These are phyloP conservation scores for Naja naja DNA, from an alignment of 2,113 vertebrate genomes.

Conservation along the genomic window DNA sequence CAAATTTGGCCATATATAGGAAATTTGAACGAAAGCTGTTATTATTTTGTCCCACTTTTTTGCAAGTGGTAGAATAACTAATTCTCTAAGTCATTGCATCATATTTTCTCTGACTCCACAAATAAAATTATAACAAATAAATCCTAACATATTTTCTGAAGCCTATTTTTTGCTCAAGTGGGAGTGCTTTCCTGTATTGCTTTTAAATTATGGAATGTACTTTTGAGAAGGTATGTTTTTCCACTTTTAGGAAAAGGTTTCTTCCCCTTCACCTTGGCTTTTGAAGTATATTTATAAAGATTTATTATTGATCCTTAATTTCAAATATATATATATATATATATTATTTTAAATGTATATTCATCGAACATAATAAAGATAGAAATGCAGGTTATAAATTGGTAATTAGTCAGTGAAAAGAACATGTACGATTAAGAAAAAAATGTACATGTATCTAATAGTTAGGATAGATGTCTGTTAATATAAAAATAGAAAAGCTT, in stretches of 20 bases:
- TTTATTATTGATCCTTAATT: background rate
- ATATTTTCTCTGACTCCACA: background rate
- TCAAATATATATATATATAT: background rate
- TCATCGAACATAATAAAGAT: background rate
- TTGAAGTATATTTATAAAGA: background rate
- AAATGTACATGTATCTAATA: background rate
- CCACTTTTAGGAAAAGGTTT: background rate
- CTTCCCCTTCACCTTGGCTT: background rate
- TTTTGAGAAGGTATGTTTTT: background rate
- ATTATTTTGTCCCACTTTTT: too few relatives aligned
- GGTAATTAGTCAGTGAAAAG: background rate
- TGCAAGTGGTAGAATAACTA: background rate
- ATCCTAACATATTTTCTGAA: background rate
- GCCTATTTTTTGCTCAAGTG: background rate
- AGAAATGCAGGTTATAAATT: background rate
- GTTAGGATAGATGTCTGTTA: background rate
- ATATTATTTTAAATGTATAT: background rate
- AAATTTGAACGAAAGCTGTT: background rate
- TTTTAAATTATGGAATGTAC: background rate
- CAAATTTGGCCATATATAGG: background rate
- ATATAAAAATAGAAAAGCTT: background rate
- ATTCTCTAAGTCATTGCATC: background rate
- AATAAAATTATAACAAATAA: background rate
- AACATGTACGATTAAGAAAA: background rate
- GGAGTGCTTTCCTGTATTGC: background rate